Base-by-base conservation (phyloP, 2,113 vertebrate genomes). In the Gopherus flavomarginatus region DNA sequence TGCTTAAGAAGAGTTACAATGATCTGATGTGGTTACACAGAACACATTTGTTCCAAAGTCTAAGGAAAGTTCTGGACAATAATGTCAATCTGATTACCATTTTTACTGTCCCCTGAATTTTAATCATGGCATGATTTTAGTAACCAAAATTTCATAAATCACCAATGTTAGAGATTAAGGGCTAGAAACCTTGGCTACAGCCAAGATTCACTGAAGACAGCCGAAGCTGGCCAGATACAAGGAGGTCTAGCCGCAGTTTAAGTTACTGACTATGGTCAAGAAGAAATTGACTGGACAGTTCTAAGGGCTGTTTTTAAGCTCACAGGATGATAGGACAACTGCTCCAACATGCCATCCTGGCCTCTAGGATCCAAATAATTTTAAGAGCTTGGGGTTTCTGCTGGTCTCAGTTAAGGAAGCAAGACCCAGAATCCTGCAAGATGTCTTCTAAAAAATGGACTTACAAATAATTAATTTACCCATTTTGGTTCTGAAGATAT, bases 381-480 rank as follows among this genome's bases (percentile, higher is more conserved):
- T 78, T 31, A 81, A 57, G 81, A 57, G 1, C 1, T 4, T 42
- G 59, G 54, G 38, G 52, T 42, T 7, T 54, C 29, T 38, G n/a
- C 0, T 1, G 11, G 24, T 38, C 56, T 79, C 69, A 65, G 24
- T 12, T 22, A 57, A 13, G 16, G 38, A 4, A 4, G 8, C 1
- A 0, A 78, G 21, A 22, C n/a, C 22, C 59, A 44, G 35, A 3
- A 22, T 77, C 17, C 59, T n/a, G 27, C 29, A 65, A 65, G 1
- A 4, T 4, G 17, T 47, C 12, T 59, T 31, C 29, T 19, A 3
- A 87, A 78, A 35, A 72, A 3, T 0, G 0, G 8, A 6, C 26
- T 56, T 59, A 88, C 57, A 52, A 42, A 42, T 77, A 77, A 77
- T 77, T 77, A 77, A 26, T 44, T 26, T 44, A 42, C 12, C 38